Base-by-base conservation (phyloP, 2,797 vertebrate genomes). In the Xiphophorus birchmanni region DNA sequence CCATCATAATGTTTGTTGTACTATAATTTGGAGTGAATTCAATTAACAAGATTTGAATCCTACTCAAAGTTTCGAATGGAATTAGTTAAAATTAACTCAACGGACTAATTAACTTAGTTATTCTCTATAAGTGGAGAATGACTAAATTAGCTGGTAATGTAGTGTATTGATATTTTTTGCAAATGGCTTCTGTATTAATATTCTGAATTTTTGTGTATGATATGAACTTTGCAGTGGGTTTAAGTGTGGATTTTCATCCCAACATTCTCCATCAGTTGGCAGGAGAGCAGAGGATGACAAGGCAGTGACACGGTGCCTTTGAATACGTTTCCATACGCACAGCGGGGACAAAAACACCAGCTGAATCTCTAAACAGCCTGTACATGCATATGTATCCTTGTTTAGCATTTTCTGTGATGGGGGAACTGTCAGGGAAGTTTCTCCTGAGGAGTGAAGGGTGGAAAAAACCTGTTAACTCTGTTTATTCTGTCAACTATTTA, bases 351-450 rank as follows among this genome's bases (percentile, higher is more conserved):
- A 47, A 65, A 45, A 60, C 76, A 83, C 74, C 73, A 75, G 78
- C 77, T 81, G 82, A 77, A 82, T 82, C 79, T 75, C 48, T 73
- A 21, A 84, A 48, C 79, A 84, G 82, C 42, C 52, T 75, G 0
- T 21, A 40, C 85, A 88, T 88, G 52, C 89, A 91, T 91, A 90
- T 89, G 85, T 84, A 90, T 87, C 78, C 80, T 60, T 75, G 83
- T 85, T 86, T 86, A 78, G 82, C 73, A 40, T 75, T 72, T 72
- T 63, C 40, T 48, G 76, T 78, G 71, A 54, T 77, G 2, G 56
- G 74, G 80, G 77, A 78, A 85, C 35, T 67, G 85, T 78, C 79
- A 76, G 82, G 7, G 71, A 65, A 48, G 75, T 56, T 86, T 58
- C 80, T 82, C 18, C 37, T 23, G 18, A 67, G 8, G 82, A 87